Base-by-base conservation (phyloP, 2,888 invertebrate species). In the Dasysyrphus albostriatus region DNA sequence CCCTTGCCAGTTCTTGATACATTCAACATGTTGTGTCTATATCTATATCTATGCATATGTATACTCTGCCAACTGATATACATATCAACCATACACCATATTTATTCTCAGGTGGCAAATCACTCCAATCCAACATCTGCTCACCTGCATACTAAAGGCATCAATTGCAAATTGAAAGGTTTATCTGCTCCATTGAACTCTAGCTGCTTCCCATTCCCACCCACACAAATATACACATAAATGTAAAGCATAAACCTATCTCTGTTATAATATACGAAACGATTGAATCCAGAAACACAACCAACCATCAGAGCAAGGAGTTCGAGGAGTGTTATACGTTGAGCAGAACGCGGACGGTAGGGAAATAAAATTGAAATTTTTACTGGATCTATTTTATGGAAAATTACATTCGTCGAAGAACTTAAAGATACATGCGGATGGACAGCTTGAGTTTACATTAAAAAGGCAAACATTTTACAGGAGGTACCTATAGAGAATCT, bases 131-230 rank as follows among this genome's bases (percentile, higher is more conserved):
- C 63, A 82, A 65, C 63, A 85, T 70, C 74, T 78, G 63, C 77
- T 82, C 77, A 74, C 85, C 82, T 82, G 77, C 85, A 82, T 82
- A 82, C 77, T 63, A 74, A 78, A 77, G 63, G 63, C 77, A 82
- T 85, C 85, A 85, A 82, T 78, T 44, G 82, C 77, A 73, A 82
- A 82, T 85, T 82, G 85, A 85, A 85, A 82, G 82, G 82, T 61
- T 85, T 77, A 81, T 74, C 70, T 63, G 77, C 77, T 70, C 63
- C 70, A 82, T 85, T 85, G 82, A 77, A 56, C 56, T 78, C 39
- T 49, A 37, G 37, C 39, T 61, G 29, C 2, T 24, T 24, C 24
- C 24, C 24, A 24, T 54, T 29, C 16, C 39, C 12, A 19, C 59
- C 39, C 42, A 24, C 39, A 47, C 16, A 12, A 7, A 42, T 44